Evolutionary conservation across 2,888 invertebrate genomes (phyloP).

Genomic region (Meteorus colon): DNA sequence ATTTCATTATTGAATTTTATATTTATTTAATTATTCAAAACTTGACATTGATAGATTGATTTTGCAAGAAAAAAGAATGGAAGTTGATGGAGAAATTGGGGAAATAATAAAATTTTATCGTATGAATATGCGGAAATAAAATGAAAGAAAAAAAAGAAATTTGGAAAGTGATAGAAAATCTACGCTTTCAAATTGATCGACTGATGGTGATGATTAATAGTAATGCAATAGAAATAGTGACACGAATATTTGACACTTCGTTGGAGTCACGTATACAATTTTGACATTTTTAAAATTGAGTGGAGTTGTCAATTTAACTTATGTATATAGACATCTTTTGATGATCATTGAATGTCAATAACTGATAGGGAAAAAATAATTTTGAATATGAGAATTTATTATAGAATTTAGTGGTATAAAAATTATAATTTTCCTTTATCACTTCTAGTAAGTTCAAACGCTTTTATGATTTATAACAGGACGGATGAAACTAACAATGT

Average conservation of each 20-base stretch:
- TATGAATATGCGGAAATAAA: neutral
- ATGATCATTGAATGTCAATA: no score
- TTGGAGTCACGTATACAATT: neutral
- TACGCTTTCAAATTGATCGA: neutral
- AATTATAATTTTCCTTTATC: no score
- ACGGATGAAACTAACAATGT: no score
- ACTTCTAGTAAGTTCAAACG: no score
- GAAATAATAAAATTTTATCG: neutral
- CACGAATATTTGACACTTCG: neutral
- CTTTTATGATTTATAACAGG: no score
- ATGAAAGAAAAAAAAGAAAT: conserved; percentile 20
- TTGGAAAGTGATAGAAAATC: neutral
- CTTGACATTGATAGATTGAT: conserved; percentile 14
- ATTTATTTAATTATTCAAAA: conserved; percentile 12
- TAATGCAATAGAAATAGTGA: neutral
- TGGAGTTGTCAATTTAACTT: neutral
- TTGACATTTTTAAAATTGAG: neutral
- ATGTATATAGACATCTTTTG: neutral
- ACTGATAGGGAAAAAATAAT: no score
- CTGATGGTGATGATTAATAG: neutral
- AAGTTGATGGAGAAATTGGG: neutral
- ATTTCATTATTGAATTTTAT: neutral
- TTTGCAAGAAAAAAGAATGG: neutral
- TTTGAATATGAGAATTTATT: no score
- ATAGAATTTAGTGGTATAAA: no score